phyloP scores from a whole-genome alignment of 2,797 vertebrate genomes.

The Spatula clypeata region DNA sequence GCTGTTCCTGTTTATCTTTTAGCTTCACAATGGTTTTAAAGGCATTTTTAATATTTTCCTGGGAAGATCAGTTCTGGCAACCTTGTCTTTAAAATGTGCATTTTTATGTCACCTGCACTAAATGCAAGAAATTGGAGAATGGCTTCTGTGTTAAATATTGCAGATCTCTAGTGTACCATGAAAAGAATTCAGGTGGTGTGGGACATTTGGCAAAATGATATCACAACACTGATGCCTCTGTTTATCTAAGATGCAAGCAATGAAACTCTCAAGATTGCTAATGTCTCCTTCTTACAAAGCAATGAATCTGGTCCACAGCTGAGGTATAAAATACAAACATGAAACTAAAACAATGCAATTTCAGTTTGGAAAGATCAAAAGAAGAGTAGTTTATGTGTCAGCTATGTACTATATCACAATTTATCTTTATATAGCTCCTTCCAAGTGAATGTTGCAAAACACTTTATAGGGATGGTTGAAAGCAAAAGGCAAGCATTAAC shows the following conservation, averaged over 20 bases:
- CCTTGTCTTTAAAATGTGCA: conserved; percentile 70
- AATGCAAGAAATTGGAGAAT: conserved; percentile 50
- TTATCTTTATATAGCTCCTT: conserved; percentile 3
- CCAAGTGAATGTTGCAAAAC: conserved; percentile 8
- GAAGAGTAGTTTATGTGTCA: not conserved
- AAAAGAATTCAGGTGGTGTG: conserved; percentile 52
- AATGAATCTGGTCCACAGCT: conserved; percentile 27
- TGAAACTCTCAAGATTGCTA: not conserved
- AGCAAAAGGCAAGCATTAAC: not conserved
- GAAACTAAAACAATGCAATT: not conserved
- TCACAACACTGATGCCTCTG: not conserved
- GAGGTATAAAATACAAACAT: conserved; percentile 24
- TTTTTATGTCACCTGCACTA: conserved; percentile 70
- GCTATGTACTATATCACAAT: not conserved
- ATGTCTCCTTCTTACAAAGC: conserved; percentile 56
- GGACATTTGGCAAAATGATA: conserved; percentile 7
- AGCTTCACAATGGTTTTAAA: conserved; percentile 71
- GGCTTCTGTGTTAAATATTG: conserved; percentile 31
- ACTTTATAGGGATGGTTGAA: not conserved
- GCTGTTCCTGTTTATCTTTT: conserved; percentile 81
- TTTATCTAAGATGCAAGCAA: conserved; percentile 21
- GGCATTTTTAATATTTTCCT: conserved; percentile 76
- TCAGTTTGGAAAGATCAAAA: conserved; percentile 11
- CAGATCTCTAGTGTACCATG: not conserved
- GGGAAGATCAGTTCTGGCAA: conserved; percentile 68